phyloP scores from a whole-genome alignment of 2,797 vertebrate species.

The Chaenodraco wilsoni region DNA sequence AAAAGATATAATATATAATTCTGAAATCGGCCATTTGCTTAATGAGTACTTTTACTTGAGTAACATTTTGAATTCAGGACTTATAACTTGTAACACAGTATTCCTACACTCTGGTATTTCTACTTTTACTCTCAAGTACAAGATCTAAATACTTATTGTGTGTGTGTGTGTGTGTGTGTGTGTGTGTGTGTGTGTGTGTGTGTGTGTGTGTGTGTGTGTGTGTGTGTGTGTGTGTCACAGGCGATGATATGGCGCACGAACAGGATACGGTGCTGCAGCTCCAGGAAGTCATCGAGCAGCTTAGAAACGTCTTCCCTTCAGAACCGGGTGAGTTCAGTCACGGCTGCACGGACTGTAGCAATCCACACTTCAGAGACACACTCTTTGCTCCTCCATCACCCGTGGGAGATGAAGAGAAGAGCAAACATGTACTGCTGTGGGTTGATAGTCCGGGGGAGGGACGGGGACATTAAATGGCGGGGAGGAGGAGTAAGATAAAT shows the following conservation, averaged over 20 bases:
- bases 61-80: too few relatives aligned
- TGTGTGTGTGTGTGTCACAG: conserved; percentile 70
- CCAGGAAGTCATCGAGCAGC: conserved; percentile 97
- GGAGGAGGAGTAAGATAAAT: conserved; percentile 49
- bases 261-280: conserved; percentile 94
- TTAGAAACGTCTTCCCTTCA: conserved; percentile 94
- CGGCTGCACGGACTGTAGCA: conserved; percentile 1
- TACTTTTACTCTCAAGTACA: too few relatives aligned
- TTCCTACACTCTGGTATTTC: too few relatives aligned
- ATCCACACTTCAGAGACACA: conserved; percentile 21
- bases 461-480: conserved; percentile 54
- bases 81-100: too few relatives aligned
- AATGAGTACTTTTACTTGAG: too few relatives aligned
- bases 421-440: conserved; percentile 66
- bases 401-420: conserved; percentile 57
- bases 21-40: too few relatives aligned
- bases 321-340: conserved; percentile 76
- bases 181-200: conserved; percentile 14
- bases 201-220: too few relatives aligned
- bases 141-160: too few relatives aligned
- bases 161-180: conserved; percentile 21
- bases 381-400: conserved; percentile 44
- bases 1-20: too few relatives aligned
- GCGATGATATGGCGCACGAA: conserved; percentile 88
- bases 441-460: conserved; percentile 52